Evolutionary conservation across 1,140 invertebrate genomes (phyloP), one percentile per base, ranked within the genome.

Genomic region (Drosophila bipectinata): DNA sequence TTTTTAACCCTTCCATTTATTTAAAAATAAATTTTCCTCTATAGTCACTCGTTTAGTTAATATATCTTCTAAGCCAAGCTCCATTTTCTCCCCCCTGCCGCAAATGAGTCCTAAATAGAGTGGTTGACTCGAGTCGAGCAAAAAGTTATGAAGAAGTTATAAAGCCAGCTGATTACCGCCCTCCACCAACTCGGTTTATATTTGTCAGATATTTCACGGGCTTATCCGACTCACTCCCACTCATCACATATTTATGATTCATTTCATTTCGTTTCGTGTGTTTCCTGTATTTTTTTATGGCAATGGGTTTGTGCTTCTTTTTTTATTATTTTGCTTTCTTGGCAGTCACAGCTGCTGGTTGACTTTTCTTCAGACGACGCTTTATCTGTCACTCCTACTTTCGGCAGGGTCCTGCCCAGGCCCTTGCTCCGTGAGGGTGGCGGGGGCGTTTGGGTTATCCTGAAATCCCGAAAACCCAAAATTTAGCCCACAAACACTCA

Each of bases 201-300:
- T 28, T 28, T 28, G 26, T 28, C 26, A 39, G 24, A 41, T 57
- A 44, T 44, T 44, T 62, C 37, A 32, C 15, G 21, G 12, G 37
- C 41, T 26, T 55, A 57, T 30, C 53, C 9, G 32, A 34, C 21
- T 1, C 14, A 1, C 26, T 2, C 32, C 28, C 12, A 21, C 71
- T 73, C 71, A 73, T 73, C 71, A 63, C 58, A 73, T 73, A 73
- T 73, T 73, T 73, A 73, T 73, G 71, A 73, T 73, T 72, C 69
- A 73, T 69, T 69, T 69, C 51, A 69, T 69, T 69, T 69, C 44
- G 51, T 12, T 69, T 68, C 51, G 59, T 63, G 51, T 34, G 32
- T 39, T 39, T 44, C 26, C 44, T 24, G 45, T 63, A 21, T 44
- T 61, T 73, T 72, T 72, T 73, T 73, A 72, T 62, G 68, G 69